These are phyloP conservation scores for Lochmaea crataegi DNA, from an alignment of 2,888 invertebrate species.

Conservation along the genomic window DNA sequence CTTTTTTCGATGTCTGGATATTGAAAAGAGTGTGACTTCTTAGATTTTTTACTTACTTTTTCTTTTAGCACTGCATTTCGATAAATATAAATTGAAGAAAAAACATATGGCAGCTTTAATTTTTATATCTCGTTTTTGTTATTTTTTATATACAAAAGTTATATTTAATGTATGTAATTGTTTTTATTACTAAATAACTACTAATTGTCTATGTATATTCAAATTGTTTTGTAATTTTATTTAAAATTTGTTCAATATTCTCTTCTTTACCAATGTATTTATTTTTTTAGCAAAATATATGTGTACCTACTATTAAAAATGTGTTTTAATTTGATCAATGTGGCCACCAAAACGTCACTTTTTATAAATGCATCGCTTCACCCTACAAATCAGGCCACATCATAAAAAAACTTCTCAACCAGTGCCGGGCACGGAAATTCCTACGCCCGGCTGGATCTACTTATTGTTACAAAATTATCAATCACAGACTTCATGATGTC, in stretches of 20 bases:
- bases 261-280: constrained; percentile 20
- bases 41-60: background rate
- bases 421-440: too few relatives aligned
- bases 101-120: constrained; percentile 4
- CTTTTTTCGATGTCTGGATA: background rate
- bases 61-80: background rate
- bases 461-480: too few relatives aligned
- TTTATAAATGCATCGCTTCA: too few relatives aligned
- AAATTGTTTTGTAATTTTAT: constrained; percentile 6
- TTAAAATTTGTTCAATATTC: constrained; percentile 23
- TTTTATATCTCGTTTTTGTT: constrained; percentile 2
- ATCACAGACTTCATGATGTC: too few relatives aligned
- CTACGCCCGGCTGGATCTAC: too few relatives aligned
- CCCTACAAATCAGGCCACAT: too few relatives aligned
- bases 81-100: background rate
- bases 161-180: background rate
- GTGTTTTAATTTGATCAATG: background rate
- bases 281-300: constrained; percentile 28
- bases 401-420: too few relatives aligned
- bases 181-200: background rate
- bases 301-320: constrained; percentile 16
- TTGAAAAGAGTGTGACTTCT: background rate
- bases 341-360: too few relatives aligned
- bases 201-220: background rate
- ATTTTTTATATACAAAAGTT: background rate